phyloP scores from a whole-genome alignment of 2,113 vertebrate species.

The Salvelinus fontinalis region DNA sequence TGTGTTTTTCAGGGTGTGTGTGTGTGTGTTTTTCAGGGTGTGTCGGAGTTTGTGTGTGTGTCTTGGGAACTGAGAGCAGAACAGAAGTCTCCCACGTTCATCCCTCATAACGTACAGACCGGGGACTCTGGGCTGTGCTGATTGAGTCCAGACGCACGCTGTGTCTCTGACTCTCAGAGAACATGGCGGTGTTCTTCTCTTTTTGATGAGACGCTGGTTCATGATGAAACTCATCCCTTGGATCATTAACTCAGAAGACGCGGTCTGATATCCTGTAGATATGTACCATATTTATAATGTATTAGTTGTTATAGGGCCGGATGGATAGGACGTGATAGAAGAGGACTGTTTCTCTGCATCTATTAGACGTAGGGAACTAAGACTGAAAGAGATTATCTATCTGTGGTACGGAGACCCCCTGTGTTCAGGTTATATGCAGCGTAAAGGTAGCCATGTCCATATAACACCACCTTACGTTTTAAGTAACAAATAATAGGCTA shows the following conservation, averaged over 20 bases:
- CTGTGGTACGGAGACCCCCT: neutral
- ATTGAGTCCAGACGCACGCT: constrained; percentile 26
- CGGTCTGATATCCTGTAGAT: neutral
- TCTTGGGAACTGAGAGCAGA: too few species aligned
- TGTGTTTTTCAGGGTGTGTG: too few species aligned
- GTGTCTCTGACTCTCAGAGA: constrained; percentile 12
- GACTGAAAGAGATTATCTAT: neutral
- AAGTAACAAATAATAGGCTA: too few species aligned
- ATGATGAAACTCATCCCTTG: constrained; percentile 9
- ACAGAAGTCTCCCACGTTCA: too few species aligned
- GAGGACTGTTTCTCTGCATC: neutral
- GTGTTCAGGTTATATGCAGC: neutral
- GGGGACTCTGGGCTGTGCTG: constrained; percentile 5
- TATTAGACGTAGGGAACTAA: neutral
- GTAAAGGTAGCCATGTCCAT: too few species aligned
- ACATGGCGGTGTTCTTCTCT: neutral
- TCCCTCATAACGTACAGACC: neutral
- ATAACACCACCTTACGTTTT: too few species aligned
- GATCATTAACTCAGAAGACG: constrained; percentile 24
- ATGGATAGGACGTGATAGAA: neutral
- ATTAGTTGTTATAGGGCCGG: neutral
- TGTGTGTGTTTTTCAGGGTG: too few species aligned
- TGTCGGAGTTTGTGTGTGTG: constrained; percentile 11
- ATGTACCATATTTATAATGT: neutral
- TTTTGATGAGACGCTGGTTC: neutral